A percentile compares a stretch with the other conserved stretches of the same genome.
Conservation (phyloP, 2,888 invertebrate genomes). For the Leucania comma region DNA sequence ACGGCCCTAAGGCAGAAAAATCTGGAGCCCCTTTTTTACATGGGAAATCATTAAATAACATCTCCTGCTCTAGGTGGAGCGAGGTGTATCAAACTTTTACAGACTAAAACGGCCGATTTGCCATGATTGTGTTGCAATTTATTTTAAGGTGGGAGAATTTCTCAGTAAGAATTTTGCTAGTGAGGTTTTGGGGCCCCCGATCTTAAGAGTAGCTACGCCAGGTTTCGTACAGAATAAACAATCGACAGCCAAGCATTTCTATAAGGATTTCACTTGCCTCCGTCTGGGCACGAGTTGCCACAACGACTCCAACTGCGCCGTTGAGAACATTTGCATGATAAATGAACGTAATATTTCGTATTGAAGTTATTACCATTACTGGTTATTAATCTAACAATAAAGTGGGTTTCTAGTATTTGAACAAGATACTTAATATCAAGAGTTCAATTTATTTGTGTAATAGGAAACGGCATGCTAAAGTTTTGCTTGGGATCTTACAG, state of each 20-base stretch:
- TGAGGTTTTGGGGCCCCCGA: too few relatives aligned
- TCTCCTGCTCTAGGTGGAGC: too few relatives aligned
- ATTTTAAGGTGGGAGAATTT: too few relatives aligned
- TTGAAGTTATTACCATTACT: constrained; percentile 55
- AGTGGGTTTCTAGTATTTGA: constrained; percentile 50
- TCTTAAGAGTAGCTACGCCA: too few relatives aligned
- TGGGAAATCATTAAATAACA: too few relatives aligned
- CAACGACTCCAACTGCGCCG: constrained; percentile 46
- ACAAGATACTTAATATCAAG: constrained; percentile 42
- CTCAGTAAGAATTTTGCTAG: too few relatives aligned
- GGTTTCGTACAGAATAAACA: constrained; percentile 35
- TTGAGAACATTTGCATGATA: constrained; percentile 59
- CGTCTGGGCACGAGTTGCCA: constrained; percentile 47
- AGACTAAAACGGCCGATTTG: too few relatives aligned
- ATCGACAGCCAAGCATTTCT: constrained; percentile 53
- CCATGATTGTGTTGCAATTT: too few relatives aligned
- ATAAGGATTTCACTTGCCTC: constrained; percentile 49
- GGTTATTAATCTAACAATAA: constrained; percentile 57
- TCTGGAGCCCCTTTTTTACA: too few relatives aligned
- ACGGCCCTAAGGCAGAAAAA: too few relatives aligned
- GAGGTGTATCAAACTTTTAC: too few relatives aligned
- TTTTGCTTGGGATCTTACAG: constrained; percentile 23
- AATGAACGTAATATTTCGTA: constrained; percentile 57
- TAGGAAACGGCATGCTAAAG: constrained; percentile 30
- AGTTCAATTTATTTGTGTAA: constrained; percentile 46